Evolutionary conservation across 2,888 invertebrate genomes (phyloP), one percentile per base, ranked within the genome.

Genomic region (Phyllotreta striolata): DNA sequence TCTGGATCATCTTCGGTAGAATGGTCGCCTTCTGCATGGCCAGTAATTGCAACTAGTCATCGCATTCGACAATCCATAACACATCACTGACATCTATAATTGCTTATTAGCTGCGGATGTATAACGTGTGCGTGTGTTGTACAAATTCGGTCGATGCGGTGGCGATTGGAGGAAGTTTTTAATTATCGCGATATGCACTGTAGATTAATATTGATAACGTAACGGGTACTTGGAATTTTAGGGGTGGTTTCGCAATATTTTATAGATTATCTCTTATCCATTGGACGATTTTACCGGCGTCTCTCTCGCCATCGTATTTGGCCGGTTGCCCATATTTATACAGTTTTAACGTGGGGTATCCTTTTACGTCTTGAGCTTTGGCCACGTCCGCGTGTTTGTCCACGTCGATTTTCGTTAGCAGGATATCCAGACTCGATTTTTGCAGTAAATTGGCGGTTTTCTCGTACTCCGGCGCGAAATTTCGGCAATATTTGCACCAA

Each of bases 401-500:
- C 4, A 89, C 90, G 77, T 92, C 91, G 0, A 91, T 82, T 12
- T 89, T 87, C 6, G 87, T 85, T 0, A 86, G 75, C 54, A 62
- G 62, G 6, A 70, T 44, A 0, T 62, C 60, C 9, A 56, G 51
- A 1, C 62, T 49, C 9, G 90, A 86, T 1, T 87, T 86, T 81
- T 88, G 88, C 8, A 90, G 79, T 75, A 92, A 92, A 2, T 85
- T 84, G 2, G 95, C 95, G 1, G 93, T 94, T 56, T 86, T 85
- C 0, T 91, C 87, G 83, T 90, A 96, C 66, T 95, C 94, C 0
- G 95, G 95, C 75, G 95, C 95, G 75, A 95, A 79, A 60, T 88
- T 88, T 78, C 94, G 95, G 79, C 95, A 96, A 77, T 89, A 94
- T 0, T 93, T 93, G 82, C 95, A 96, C 95, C 95, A 95, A 0